Evolutionary conservation across 2,113 vertebrate genomes (phyloP).

Genomic region (Ciconia maguari): DNA sequence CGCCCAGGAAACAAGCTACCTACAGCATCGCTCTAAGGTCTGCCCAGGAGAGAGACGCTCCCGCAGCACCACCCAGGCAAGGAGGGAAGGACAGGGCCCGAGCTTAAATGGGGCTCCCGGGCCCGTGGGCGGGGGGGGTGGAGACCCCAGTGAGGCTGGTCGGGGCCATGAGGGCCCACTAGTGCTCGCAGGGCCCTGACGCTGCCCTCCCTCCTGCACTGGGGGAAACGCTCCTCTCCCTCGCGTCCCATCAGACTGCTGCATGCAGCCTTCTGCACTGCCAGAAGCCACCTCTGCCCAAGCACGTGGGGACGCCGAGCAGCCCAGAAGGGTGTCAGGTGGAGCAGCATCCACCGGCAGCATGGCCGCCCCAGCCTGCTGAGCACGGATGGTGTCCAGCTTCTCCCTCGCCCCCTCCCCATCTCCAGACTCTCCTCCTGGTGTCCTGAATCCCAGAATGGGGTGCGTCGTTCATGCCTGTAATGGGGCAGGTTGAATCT

Average conservation of each 20-base stretch:
- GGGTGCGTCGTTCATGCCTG: not conserved
- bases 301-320: accelerated
- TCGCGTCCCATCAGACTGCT: not conserved
- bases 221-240: not conserved
- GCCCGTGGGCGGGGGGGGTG: not conserved
- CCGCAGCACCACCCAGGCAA: not conserved
- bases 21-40: not conserved
- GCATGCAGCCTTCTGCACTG: not conserved
- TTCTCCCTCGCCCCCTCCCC: not conserved
- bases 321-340: no score
- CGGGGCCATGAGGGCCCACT: not conserved
- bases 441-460: not conserved
- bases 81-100: no score
- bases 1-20: not conserved
- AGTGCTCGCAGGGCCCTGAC: not conserved
- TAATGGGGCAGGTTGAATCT: not conserved
- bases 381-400: not conserved
- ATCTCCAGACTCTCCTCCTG: not conserved
- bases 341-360: not conserved
- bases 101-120: not conserved
- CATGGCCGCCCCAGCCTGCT: not conserved
- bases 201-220: not conserved
- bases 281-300: not conserved
- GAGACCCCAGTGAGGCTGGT: not conserved
- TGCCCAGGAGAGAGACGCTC: not conserved